Percentiles rank a stretch among this genome's conserved stretches.
Evolutionary conservation across 2,888 invertebrate genomes (phyloP).

Genomic region (Lasius platythorax): DNA sequence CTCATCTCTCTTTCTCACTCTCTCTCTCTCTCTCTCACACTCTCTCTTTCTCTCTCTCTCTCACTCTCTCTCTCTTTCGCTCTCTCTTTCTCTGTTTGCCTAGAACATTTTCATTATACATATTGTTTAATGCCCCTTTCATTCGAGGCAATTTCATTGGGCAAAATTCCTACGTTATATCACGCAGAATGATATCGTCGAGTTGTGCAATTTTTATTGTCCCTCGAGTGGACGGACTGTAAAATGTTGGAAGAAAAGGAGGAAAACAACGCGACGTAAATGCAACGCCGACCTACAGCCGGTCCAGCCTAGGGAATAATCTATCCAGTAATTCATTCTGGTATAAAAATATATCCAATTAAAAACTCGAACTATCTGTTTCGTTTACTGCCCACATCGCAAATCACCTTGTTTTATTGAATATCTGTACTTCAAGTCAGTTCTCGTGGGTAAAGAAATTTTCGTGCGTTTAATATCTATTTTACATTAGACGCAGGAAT

Average conservation of each 20-base stretch:
- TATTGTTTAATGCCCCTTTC: slow-evolving; percentile 62
- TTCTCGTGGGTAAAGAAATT: background rate
- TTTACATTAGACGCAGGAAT: background rate
- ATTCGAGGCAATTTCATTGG: slow-evolving; percentile 69
- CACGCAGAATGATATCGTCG: slow-evolving; percentile 74
- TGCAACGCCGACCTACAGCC: slow-evolving; percentile 76
- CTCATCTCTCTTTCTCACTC: background rate
- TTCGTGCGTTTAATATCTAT: background rate
- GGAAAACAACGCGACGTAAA: slow-evolving; percentile 68
- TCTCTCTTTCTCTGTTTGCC: background rate
- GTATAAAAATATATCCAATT: slow-evolving; percentile 68
- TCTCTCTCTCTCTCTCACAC: background rate
- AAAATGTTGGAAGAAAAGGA: slow-evolving; percentile 69
- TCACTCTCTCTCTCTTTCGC: background rate
- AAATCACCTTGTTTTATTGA: slow-evolving; percentile 55
- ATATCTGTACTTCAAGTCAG: background rate
- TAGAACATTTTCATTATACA: slow-evolving; percentile 64
- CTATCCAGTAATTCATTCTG: slow-evolving; percentile 59
- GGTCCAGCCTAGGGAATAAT: slow-evolving; percentile 62
- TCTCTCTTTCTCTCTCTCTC: background rate
- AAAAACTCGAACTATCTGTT: slow-evolving; percentile 65
- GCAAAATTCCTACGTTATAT: slow-evolving; percentile 63
- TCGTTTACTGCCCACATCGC: slow-evolving; percentile 50
- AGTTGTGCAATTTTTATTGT: slow-evolving; percentile 76
- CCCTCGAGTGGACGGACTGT: slow-evolving; percentile 71